These are phyloP conservation scores for Turdus rufiventris DNA, from an alignment of 2,113 vertebrate species.

Conservation along the genomic window DNA sequence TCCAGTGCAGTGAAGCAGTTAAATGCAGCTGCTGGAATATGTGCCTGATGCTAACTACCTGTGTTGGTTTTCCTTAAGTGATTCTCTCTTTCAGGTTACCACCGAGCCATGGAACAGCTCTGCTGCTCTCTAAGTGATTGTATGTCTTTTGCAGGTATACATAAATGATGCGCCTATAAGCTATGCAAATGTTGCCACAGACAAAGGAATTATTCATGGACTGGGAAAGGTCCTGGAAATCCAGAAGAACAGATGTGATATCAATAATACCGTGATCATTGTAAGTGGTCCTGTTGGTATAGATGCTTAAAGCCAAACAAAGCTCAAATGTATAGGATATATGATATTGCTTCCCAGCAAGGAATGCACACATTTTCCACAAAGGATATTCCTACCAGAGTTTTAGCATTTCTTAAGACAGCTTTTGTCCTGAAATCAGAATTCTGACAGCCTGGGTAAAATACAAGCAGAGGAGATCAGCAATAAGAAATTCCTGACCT, in stretches of 20 bases:
- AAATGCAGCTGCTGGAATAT: neutral
- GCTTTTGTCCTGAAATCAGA: neutral
- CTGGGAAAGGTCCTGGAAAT: constrained; percentile 83
- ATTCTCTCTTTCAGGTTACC: neutral
- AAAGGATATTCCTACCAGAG: neutral
- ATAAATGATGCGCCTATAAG: constrained; percentile 84
- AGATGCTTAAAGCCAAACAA: neutral
- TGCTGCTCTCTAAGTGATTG: neutral
- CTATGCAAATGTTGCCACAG: constrained; percentile 78
- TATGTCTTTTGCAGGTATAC: constrained; percentile 74
- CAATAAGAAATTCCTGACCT: neutral
- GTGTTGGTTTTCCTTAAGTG: neutral
- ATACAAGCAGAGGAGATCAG: neutral
- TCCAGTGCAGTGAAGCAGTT: neutral
- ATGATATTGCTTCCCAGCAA: neutral
- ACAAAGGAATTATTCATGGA: constrained; percentile 88
- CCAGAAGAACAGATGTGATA: constrained; percentile 87
- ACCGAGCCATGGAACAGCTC: neutral
- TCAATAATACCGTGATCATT: neutral
- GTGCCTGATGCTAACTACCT: neutral
- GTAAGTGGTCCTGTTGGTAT: constrained; percentile 48
- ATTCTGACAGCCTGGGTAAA: neutral
- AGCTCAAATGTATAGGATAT: neutral
- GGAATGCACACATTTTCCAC: neutral
- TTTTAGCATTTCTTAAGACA: neutral